These are phyloP conservation scores for Eurosta solidaginis DNA, from an alignment of 1,140 invertebrate genomes.

Conservation along the genomic window DNA sequence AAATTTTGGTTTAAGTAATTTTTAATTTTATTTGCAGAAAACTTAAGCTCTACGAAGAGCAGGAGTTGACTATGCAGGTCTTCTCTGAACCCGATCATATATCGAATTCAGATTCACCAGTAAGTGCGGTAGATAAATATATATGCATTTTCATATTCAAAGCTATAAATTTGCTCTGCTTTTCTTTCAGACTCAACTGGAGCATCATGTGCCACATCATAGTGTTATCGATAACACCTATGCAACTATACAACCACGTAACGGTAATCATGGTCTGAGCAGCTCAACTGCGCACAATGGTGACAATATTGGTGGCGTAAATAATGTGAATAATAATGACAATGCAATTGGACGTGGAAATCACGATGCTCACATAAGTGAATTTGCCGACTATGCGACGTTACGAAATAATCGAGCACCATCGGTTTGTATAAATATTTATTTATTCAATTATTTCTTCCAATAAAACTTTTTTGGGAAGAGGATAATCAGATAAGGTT, in stretches of 20 bases:
- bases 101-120: conserved; percentile 57
- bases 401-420: conserved; percentile 60
- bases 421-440: conserved; percentile 42
- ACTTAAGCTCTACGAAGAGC: conserved; percentile 88
- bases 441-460: not conserved
- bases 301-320: conserved; percentile 44
- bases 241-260: conserved; percentile 81
- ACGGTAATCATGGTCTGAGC: conserved; percentile 53
- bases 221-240: conserved; percentile 75
- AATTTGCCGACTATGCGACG: conserved; percentile 75
- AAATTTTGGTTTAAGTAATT: not conserved
- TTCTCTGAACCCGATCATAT: conserved; percentile 72
- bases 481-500: no score
- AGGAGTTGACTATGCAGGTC: conserved; percentile 91
- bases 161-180: not conserved
- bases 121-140: conserved; percentile 36
- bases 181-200: conserved; percentile 43
- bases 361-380: conserved; percentile 59
- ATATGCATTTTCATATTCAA: not conserved
- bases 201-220: conserved; percentile 60
- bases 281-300: conserved; percentile 48
- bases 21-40: conserved; percentile 65
- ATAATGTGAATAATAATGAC: not conserved
- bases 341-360: conserved; percentile 29
- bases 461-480: no score